Evolutionary conservation across 2,113 vertebrate species (phyloP).

Genomic region (Cottus gobio): DNA sequence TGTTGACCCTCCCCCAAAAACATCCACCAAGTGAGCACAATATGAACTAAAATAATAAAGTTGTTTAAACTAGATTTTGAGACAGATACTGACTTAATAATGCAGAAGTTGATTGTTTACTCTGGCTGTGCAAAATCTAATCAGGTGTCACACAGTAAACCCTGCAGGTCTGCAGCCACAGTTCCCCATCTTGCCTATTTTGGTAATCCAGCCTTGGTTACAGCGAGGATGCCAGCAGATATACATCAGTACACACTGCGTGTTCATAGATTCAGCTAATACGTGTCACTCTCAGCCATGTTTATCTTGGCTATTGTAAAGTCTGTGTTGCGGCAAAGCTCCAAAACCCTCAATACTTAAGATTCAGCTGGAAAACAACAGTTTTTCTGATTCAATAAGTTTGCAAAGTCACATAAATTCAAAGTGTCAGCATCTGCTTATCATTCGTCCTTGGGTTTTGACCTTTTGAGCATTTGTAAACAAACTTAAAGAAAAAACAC

Average conservation of each 20-base stretch:
- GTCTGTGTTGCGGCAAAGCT: neutral
- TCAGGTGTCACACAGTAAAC: neutral
- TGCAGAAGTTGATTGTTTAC: neutral
- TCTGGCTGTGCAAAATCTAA: neutral
- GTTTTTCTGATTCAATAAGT: neutral
- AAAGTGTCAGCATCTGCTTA: neutral
- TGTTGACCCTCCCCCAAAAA: neutral
- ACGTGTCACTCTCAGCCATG: neutral
- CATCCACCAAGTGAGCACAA: neutral
- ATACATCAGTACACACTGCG: neutral
- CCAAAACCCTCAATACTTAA: neutral
- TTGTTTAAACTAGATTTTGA: neutral
- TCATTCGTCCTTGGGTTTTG: neutral
- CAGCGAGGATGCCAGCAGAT: neutral
- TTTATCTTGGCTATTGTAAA: neutral
- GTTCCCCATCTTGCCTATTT: neutral
- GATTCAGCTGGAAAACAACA: neutral
- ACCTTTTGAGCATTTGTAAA: neutral
- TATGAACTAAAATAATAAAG: neutral
- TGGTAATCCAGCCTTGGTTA: neutral
- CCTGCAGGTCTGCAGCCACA: neutral
- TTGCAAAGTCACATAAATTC: neutral
- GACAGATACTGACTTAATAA: neutral
- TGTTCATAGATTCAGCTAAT: neutral
- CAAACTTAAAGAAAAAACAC: neutral